phyloP scores from a whole-genome alignment of 2,888 invertebrate species.

The Neelides folsomi region DNA sequence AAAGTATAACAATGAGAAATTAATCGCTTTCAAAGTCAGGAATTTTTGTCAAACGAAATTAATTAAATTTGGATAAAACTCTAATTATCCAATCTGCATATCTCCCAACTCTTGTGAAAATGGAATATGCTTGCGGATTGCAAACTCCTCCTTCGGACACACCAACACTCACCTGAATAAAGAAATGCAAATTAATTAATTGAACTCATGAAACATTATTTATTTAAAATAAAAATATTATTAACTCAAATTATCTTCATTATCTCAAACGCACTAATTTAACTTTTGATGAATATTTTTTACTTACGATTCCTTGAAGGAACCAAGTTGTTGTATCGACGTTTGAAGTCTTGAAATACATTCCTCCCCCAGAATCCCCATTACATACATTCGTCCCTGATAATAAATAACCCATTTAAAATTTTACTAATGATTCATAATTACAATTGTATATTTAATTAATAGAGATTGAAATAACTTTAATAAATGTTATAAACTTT shows the following conservation, averaged over 20 bases:
- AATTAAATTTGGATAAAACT: neutral
- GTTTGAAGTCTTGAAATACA: constrained; percentile 12
- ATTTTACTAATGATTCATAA: neutral
- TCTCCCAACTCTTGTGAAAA: neutral
- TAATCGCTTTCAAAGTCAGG: too few relatives aligned
- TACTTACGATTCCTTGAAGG: constrained; percentile 27
- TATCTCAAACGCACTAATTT: too few relatives aligned
- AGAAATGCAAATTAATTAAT: too few relatives aligned
- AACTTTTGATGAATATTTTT: too few relatives aligned
- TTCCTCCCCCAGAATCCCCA: constrained; percentile 26
- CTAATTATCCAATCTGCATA: constrained; percentile 1
- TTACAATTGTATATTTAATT: too few relatives aligned
- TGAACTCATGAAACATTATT: too few relatives aligned
- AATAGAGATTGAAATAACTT: too few relatives aligned
- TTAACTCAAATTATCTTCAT: too few relatives aligned
- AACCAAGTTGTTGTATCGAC: constrained; percentile 16
- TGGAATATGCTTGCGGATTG: neutral
- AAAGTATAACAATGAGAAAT: too few relatives aligned
- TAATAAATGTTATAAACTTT: too few relatives aligned
- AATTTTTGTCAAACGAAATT: too few relatives aligned
- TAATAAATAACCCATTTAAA: neutral
- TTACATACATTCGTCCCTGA: constrained; percentile 23
- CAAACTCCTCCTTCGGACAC: neutral
- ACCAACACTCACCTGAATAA: neutral
- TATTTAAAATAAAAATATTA: too few relatives aligned